Percentiles rank a stretch among this genome's conserved stretches.
These are phyloP conservation scores for Ictalurus furcatus DNA, from an alignment of 2,113 vertebrate species.

Conservation along the genomic window DNA sequence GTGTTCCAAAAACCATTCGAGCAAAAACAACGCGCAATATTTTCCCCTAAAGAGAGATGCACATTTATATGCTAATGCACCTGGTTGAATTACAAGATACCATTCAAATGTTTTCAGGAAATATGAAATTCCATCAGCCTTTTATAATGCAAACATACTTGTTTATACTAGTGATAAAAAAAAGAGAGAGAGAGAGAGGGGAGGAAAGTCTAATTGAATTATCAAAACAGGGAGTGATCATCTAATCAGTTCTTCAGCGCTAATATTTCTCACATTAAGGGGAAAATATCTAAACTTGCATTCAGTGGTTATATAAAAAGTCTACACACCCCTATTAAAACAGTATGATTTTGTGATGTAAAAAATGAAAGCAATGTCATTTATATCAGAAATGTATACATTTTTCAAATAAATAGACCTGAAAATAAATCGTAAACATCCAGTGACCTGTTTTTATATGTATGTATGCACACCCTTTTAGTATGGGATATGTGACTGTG, in stretches of 20 bases:
- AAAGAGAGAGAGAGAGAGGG: neutral
- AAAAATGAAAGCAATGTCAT: neutral
- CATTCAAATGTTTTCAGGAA: slow-evolving; percentile 10
- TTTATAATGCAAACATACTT: slow-evolving; percentile 32
- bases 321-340: neutral
- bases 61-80: slow-evolving; percentile 47
- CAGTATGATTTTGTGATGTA: neutral
- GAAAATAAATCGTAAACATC: neutral
- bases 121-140: slow-evolving; percentile 42
- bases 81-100: slow-evolving; percentile 30
- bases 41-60: slow-evolving; percentile 18
- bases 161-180: slow-evolving; percentile 32
- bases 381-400: neutral
- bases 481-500: neutral
- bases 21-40: slow-evolving; percentile 37
- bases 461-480: neutral
- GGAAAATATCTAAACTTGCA: neutral
- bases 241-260: slow-evolving; percentile 1
- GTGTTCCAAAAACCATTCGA: slow-evolving; percentile 26
- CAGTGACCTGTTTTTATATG: neutral
- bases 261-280: slow-evolving; percentile 11
- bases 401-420: neutral
- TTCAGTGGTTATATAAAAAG: neutral
- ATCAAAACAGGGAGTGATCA: neutral
- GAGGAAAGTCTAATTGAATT: neutral